phyloP scores from a whole-genome alignment of 2,797 vertebrate species.

The Malurus leucopterus region DNA sequence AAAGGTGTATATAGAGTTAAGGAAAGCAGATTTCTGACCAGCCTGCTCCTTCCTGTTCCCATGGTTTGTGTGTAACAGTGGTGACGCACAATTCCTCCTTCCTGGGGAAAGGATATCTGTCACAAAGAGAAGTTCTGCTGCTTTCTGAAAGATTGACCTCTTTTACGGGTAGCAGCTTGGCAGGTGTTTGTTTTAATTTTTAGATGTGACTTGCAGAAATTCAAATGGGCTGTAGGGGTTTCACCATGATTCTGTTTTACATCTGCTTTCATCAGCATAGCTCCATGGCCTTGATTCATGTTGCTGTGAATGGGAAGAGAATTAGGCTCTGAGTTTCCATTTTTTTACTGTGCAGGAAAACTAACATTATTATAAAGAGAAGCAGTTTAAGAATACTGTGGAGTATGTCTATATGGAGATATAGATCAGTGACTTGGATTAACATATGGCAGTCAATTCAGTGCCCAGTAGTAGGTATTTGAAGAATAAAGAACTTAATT shows the following conservation, averaged over 20 bases:
- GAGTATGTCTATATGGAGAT: conserved; percentile 1
- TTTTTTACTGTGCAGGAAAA: conserved; percentile 13
- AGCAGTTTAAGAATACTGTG: background rate
- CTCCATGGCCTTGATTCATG: background rate
- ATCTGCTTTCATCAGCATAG: background rate
- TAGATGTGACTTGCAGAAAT: background rate
- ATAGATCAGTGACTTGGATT: conserved; percentile 40
- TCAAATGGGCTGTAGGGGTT: background rate
- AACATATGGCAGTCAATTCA: conserved; percentile 15
- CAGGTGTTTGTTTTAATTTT: conserved; percentile 31
- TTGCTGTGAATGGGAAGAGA: background rate
- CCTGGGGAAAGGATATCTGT: background rate
- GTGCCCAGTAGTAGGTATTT: conserved; percentile 51
- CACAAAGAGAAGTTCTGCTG: background rate
- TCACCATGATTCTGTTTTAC: background rate
- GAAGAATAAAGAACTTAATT: conserved; percentile 52
- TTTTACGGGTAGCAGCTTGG: background rate
- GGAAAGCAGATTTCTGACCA: background rate
- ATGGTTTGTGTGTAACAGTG: background rate
- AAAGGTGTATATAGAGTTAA: conserved; percentile 1
- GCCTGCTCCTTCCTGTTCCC: background rate
- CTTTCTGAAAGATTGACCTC: background rate
- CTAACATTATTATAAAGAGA: conserved; percentile 13
- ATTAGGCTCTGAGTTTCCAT: background rate
- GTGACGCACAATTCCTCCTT: background rate